Conservation (phyloP, 2,888 invertebrate species). For the Lycophotia porphyrea region DNA sequence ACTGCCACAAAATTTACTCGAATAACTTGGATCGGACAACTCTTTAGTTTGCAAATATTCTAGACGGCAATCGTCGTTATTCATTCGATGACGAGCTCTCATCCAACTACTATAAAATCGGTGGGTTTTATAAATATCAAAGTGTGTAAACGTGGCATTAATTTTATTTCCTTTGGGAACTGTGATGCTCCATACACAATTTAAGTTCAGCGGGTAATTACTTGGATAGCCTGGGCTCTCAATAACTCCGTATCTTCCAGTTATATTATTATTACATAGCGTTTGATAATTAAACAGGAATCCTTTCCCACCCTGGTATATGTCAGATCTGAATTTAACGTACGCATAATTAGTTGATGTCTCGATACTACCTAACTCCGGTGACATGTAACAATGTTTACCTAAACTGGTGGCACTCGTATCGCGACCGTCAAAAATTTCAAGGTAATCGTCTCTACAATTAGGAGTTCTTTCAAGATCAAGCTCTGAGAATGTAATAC, state of each 20-base stretch:
- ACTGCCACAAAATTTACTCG: conserved; percentile 86
- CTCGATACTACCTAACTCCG: conserved; percentile 84
- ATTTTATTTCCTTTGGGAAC: conserved; percentile 95
- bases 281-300: conserved; percentile 94
- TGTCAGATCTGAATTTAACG: conserved; percentile 94
- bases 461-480: conserved; percentile 91
- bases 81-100: conserved; percentile 6
- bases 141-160: conserved; percentile 95
- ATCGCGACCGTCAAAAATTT: conserved; percentile 93
- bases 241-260: conserved; percentile 93
- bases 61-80: conserved; percentile 82
- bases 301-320: conserved; percentile 92
- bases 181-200: conserved; percentile 94
- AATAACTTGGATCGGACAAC: conserved; percentile 74
- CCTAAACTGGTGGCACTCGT: conserved; percentile 89
- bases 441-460: conserved; percentile 92
- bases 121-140: conserved; percentile 81
- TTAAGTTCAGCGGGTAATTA: conserved; percentile 90
- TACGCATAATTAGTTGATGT: conserved; percentile 92
- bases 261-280: conserved; percentile 92
- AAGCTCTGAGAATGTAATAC: conserved; percentile 92
- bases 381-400: conserved; percentile 90
- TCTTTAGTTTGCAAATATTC: conserved; percentile 91
- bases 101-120: conserved; percentile 42
- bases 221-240: conserved; percentile 96